phyloP scores from a whole-genome alignment of 2,113 vertebrate species.

The Mormyrus lacerda region DNA sequence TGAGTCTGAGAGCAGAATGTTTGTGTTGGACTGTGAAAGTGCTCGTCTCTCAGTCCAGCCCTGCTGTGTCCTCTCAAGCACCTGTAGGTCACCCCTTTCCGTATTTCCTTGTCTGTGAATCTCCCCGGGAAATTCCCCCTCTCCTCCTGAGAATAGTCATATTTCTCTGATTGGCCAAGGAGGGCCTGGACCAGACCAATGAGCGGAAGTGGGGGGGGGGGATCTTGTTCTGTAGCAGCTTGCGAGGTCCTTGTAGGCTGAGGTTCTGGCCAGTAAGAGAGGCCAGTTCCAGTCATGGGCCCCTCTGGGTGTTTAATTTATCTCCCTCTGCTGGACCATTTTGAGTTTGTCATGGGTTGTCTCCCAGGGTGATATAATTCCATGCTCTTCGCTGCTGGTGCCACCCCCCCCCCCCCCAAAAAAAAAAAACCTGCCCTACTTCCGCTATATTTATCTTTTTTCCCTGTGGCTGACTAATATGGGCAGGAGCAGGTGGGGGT shows the following conservation, averaged over 20 bases:
- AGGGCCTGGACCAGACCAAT: constrained; percentile 25
- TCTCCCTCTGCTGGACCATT: not conserved
- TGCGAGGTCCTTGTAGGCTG: not conserved
- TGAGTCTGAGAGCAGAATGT: not conserved
- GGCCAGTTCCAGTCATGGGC: not conserved
- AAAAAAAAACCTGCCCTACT: constrained; percentile 19
- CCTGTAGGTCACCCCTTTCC: not conserved
- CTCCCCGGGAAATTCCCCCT: constrained; percentile 16
- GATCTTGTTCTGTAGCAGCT: not conserved
- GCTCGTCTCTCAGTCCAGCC: not conserved
- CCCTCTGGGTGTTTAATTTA: not conserved
- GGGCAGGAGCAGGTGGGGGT: constrained; percentile 36
- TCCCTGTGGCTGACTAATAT: constrained; percentile 53
- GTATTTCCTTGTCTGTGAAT: not conserved
- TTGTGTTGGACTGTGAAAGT: not conserved
- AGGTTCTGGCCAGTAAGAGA: not conserved
- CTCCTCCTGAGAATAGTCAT: constrained; percentile 32
- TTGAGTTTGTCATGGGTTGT: constrained; percentile 14
- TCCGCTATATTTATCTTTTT: constrained; percentile 56
- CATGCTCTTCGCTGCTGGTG: not conserved
- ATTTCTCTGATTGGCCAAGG: constrained; percentile 14
- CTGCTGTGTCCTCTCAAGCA: not conserved
- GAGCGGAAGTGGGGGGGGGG: not conserved
- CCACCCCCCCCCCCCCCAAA: not conserved
- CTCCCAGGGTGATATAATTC: constrained; percentile 15